These are phyloP conservation scores for Meleagris gallopavo DNA, from an alignment of 2,113 vertebrate genomes.

Conservation along the genomic window DNA sequence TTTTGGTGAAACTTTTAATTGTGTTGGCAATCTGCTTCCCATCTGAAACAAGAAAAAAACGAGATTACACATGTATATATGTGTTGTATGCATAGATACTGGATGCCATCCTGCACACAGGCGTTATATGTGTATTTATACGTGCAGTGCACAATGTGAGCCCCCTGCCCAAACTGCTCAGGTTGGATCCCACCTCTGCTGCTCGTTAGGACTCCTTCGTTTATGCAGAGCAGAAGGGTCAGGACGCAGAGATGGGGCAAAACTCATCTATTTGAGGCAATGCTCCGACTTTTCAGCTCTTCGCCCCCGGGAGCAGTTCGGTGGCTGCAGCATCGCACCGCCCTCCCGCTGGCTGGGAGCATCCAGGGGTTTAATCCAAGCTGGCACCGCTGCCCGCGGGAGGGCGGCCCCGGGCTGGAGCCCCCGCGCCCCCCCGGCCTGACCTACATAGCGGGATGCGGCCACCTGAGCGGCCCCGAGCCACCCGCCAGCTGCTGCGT, in stretches of 20 bases:
- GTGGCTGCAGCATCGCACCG: neutral
- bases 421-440: neutral
- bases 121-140: too few species aligned
- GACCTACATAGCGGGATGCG: neutral
- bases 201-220: neutral
- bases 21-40: neutral
- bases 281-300: neutral
- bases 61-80: neutral
- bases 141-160: neutral
- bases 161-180: neutral
- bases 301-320: neutral
- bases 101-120: neutral
- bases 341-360: neutral
- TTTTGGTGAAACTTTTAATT: neutral
- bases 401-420: neutral
- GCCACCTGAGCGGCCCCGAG: neutral
- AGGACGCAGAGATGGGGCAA: neutral
- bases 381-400: neutral
- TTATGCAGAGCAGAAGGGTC: neutral
- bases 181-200: neutral
- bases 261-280: neutral
- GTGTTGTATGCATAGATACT: too few species aligned
- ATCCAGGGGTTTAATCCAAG: neutral
- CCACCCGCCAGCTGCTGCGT: neutral
- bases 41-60: accelerated